phyloP scores from a whole-genome alignment of 2,888 invertebrate species.

The Nephrotoma guestfalica region DNA sequence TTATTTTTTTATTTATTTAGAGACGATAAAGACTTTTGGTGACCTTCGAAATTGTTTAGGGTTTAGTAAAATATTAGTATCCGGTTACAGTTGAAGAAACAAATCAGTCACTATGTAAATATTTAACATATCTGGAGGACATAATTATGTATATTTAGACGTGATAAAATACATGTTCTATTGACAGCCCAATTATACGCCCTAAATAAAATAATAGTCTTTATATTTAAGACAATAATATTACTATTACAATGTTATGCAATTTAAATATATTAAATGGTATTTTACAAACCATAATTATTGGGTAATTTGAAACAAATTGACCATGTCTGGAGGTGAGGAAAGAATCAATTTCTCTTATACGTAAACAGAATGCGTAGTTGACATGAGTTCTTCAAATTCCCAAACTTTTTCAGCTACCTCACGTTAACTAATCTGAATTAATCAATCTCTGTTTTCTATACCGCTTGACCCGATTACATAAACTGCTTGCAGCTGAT shows the following conservation, averaged over 20 bases:
- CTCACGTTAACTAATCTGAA: too few species aligned
- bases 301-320: background rate
- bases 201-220: background rate
- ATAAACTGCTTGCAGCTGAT: too few species aligned
- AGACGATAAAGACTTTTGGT: background rate
- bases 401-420: too few species aligned
- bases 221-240: background rate
- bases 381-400: too few species aligned
- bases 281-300: background rate
- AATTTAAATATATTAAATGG: background rate
- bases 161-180: background rate
- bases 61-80: background rate
- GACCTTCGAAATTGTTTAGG: background rate
- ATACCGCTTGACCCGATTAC: too few species aligned
- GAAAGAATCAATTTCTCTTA: too few species aligned
- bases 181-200: background rate
- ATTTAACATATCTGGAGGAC: background rate
- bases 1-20: background rate
- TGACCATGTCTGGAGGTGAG: too few species aligned
- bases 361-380: too few species aligned
- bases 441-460: too few species aligned
- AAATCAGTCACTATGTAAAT: background rate
- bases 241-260: background rate
- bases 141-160: background rate
- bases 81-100: background rate